A percentile compares a stretch with the other conserved stretches of the same genome.
phyloP scores from a whole-genome alignment of 2,113 vertebrate genomes.

The Eira barbara region DNA sequence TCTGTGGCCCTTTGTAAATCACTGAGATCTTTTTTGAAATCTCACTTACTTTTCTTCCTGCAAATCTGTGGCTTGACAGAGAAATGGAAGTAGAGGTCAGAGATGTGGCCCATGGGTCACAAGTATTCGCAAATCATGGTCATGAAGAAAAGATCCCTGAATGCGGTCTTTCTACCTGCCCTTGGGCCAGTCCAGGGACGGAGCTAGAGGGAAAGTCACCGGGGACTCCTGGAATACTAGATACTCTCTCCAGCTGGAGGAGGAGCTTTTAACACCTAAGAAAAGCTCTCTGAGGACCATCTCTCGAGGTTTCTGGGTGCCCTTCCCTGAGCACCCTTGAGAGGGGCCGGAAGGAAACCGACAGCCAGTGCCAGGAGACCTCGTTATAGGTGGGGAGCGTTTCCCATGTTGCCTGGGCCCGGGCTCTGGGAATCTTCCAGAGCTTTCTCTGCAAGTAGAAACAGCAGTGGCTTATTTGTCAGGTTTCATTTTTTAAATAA shows the following conservation, averaged over 20 bases:
- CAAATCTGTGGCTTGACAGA: neutral
- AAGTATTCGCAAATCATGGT: neutral
- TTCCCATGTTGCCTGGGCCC: neutral
- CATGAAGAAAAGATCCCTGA: neutral
- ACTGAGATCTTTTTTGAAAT: neutral
- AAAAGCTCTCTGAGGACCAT: neutral
- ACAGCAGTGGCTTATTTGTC: slow-evolving; percentile 9
- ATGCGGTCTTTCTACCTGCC: neutral
- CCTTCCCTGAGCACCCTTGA: neutral
- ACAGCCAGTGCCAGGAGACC: neutral
- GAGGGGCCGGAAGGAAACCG: neutral
- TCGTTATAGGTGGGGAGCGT: neutral
- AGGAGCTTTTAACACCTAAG: neutral
- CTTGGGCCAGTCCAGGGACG: too few species aligned
- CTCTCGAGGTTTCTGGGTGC: neutral
- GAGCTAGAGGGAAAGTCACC: neutral
- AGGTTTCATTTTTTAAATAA: slow-evolving; percentile 51
- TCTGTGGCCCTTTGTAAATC: neutral
- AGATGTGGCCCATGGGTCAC: neutral
- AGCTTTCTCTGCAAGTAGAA: neutral
- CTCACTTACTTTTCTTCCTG: slow-evolving; percentile 18
- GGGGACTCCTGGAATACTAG: neutral
- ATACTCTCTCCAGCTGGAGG: neutral
- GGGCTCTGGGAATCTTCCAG: neutral
- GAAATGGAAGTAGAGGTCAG: neutral